Conservation (phyloP, 2,113 vertebrate species). For the Promerops cafer region DNA sequence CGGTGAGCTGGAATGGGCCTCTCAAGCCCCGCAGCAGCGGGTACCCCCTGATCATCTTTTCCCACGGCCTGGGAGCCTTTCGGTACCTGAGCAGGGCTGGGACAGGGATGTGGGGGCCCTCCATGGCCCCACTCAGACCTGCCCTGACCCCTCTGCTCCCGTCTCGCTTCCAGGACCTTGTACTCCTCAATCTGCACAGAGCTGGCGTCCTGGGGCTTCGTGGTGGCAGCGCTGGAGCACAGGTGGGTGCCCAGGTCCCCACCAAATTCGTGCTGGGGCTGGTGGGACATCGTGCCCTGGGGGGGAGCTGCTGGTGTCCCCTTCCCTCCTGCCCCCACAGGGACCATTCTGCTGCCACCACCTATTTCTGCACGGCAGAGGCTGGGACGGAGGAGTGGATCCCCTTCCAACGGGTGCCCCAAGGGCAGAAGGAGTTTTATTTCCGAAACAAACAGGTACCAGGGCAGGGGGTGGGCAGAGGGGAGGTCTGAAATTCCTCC, state of each 20-base stretch:
- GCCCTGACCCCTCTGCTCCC: neutral
- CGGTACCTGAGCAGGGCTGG: conserved; percentile 27
- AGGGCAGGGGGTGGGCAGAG: neutral
- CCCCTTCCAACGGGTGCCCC: conserved; percentile 36
- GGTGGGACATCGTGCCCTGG: neutral
- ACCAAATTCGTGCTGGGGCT: fast-evolving
- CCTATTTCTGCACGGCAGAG: conserved; percentile 54
- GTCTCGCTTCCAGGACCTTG: conserved; percentile 41
- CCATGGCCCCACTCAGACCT: fast-evolving
- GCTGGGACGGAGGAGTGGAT: conserved; percentile 69
- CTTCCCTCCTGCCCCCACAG: conserved; percentile 11
- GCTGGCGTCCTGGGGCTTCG: conserved; percentile 72
- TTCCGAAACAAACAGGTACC: conserved; percentile 76
- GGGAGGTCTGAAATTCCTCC: neutral
- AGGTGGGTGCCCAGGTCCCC: conserved; percentile 43
- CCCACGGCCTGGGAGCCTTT: conserved; percentile 74
- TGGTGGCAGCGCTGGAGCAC: conserved; percentile 72
- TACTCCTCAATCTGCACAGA: conserved; percentile 74
- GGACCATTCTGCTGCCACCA: conserved; percentile 72
- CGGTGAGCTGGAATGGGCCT: conserved; percentile 68
- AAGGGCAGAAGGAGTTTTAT: conserved; percentile 73
- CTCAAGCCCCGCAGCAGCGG: conserved; percentile 46
- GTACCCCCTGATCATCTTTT: conserved; percentile 78
- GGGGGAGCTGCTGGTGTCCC: neutral
- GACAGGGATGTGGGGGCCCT: fast-evolving